phyloP scores from a whole-genome alignment of 2,113 vertebrate species.

The Asarcornis scutulata region DNA sequence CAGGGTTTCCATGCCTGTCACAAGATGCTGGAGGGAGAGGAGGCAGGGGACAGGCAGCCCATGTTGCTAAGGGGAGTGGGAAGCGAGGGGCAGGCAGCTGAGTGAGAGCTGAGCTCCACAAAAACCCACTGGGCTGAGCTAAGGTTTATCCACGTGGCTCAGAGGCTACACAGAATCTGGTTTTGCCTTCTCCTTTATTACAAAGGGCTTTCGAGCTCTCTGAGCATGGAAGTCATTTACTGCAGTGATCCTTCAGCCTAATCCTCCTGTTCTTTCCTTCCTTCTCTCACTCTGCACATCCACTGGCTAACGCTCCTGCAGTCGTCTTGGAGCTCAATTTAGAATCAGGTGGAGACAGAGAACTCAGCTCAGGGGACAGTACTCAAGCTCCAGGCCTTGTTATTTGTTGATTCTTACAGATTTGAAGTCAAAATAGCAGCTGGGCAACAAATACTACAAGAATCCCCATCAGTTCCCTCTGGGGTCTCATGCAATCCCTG shows the following conservation, averaged over 20 bases:
- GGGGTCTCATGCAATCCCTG: background rate
- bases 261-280: background rate
- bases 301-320: background rate
- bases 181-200: background rate
- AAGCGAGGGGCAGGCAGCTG: fast-evolving
- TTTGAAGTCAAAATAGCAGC: background rate
- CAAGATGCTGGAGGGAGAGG: background rate
- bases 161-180: background rate
- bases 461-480: background rate
- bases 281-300: background rate
- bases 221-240: background rate
- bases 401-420: background rate
- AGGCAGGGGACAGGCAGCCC: background rate
- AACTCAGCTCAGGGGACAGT: background rate
- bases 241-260: background rate
- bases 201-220: background rate
- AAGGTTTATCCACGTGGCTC: background rate
- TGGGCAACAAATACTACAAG: background rate
- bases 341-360: background rate
- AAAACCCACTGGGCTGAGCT: fast-evolving
- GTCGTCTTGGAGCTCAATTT: background rate
- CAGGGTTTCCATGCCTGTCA: background rate
- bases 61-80: background rate
- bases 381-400: background rate
- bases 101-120: background rate